phyloP scores from a whole-genome alignment of 2,113 vertebrate genomes.

The Lonchura striata region DNA sequence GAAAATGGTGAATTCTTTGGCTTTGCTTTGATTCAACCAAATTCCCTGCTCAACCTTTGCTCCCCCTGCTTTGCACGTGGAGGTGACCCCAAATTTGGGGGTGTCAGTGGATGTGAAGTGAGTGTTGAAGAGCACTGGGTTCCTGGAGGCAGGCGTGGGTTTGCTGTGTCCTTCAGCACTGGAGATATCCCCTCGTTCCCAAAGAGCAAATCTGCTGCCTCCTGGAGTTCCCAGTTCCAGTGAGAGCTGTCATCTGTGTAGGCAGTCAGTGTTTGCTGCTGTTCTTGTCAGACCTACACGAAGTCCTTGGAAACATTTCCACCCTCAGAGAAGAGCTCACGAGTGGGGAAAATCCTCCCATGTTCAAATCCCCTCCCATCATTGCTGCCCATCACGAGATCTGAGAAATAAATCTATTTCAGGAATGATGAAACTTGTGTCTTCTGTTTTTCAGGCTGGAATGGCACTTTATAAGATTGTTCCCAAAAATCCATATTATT shows the following conservation, averaged over 20 bases:
- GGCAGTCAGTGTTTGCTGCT: neutral
- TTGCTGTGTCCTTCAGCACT: neutral
- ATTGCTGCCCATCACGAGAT: neutral
- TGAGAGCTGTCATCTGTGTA: neutral
- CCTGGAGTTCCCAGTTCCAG: neutral
- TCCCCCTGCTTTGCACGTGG: neutral
- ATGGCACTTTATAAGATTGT: conserved; percentile 99
- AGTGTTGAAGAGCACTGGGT: neutral
- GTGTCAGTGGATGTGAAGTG: neutral
- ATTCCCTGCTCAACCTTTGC: neutral
- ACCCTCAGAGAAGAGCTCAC: neutral
- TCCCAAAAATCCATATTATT: conserved; percentile 98
- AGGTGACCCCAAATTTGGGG: neutral
- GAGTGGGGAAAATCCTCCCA: neutral
- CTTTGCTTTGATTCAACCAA: neutral
- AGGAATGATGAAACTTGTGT: neutral
- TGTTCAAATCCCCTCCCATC: neutral
- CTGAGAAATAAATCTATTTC: neutral
- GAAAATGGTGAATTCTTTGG: neutral
- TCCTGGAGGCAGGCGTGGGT: neutral
- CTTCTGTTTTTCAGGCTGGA: conserved; percentile 86
- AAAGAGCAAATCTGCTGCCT: neutral
- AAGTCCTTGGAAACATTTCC: neutral
- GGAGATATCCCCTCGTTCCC: neutral
- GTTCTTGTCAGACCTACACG: neutral